Evolutionary conservation across 2,113 vertebrate species (phyloP), one percentile per base, ranked within the genome.

Genomic region (Mesoclemmys tuberculata): DNA sequence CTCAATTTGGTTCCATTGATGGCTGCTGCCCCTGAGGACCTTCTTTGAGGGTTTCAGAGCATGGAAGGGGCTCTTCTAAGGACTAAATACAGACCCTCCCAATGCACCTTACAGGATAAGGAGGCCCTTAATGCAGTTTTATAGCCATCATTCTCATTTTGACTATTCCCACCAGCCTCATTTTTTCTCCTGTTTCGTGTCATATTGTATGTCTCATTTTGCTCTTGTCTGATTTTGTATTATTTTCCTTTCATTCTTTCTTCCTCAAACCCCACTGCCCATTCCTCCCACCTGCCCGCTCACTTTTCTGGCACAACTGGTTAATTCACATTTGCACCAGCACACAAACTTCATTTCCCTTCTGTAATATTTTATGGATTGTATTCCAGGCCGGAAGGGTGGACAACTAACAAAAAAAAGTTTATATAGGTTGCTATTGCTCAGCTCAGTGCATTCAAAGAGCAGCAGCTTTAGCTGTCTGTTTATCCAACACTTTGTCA

Each of bases 1-100:
- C 52, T 74, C 27, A 11, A 0, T 0, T 27, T 2, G 78, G 1
- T n/a, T n/a, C 16, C 10, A 83, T 71, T 82, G 0, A 18, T 48
- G 3, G 1, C 12, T 83, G 29, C 6, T 85, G 27, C 29, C 21
- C 19, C 21, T 21, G 64, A 4, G 46, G 1, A 38, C 27, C 41
- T 8, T 29, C 9, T 38, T 85, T 87, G 68, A 71, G 9, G 21
- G 4, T 48, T 31, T 1, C 27, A 88, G 16, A 29, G 21, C 7
- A 61, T 8, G 18, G 10, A 71, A 77, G 4, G 80, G 26, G 29
- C 29, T 18, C 1, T 83, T 3, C 21, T 87, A 0, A 22, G 77
- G 6, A 80, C 16, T 68, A 89, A 48, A 44, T n/a, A 12, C 49
- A n/a, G 13, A 4, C 0, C 0, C 3, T 85, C 8, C 6, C 0